phyloP scores from a whole-genome alignment of 2,888 invertebrate species.

The Cephus rjabovi region DNA sequence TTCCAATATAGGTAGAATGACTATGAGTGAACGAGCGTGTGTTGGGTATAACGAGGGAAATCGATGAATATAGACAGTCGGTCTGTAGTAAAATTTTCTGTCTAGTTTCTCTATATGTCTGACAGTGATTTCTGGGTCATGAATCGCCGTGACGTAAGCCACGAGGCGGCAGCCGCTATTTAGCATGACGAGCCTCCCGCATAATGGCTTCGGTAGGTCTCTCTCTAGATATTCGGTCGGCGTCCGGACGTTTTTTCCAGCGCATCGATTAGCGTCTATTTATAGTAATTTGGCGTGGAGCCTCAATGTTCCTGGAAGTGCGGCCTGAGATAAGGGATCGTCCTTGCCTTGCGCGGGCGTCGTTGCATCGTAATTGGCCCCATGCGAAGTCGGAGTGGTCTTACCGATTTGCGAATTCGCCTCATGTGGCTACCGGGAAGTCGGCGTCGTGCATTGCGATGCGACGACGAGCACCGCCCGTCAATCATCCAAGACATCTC shows the following conservation, averaged over 20 bases:
- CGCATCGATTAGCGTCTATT: conserved; percentile 60
- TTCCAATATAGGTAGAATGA: background rate
- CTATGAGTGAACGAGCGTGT: background rate
- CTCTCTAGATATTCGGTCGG: conserved; percentile 4
- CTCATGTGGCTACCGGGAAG: conserved; percentile 64
- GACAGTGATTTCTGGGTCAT: background rate
- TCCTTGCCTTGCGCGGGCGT: conserved; percentile 51
- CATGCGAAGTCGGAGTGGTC: conserved; percentile 25
- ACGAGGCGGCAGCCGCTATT: background rate
- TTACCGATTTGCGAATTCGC: conserved; percentile 57
- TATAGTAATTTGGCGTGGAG: conserved; percentile 62
- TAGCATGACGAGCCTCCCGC: background rate
- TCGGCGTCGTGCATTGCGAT: conserved; percentile 57
- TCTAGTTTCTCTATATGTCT: background rate
- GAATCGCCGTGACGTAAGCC: background rate
- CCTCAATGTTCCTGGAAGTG: conserved; percentile 50
- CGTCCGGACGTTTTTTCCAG: conserved; percentile 43
- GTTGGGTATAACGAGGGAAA: background rate
- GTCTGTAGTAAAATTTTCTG: background rate
- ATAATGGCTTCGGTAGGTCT: background rate
- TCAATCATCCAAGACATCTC: conserved; percentile 58
- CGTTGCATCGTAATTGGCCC: conserved; percentile 45
- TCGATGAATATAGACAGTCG: background rate
- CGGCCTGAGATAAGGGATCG: conserved; percentile 57
- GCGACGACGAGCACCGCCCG: conserved; percentile 47